Evolutionary conservation across 2,888 invertebrate genomes (phyloP).

Genomic region (Geophilus truncorum): DNA sequence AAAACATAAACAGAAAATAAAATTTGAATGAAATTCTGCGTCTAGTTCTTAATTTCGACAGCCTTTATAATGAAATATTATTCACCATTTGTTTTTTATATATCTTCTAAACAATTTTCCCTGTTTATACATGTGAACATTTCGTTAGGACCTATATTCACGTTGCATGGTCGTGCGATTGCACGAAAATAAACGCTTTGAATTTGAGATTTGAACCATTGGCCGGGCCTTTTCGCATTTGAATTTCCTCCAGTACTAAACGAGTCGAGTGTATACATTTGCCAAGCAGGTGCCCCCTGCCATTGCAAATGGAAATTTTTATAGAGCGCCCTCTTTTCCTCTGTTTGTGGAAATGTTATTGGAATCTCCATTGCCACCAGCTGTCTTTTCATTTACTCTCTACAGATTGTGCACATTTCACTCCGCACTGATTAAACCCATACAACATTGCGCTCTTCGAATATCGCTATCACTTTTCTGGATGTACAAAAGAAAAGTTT

Average conservation of each 20-base stretch:
- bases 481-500: constrained; percentile 6
- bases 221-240: neutral
- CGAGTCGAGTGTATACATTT: constrained; percentile 20
- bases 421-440: constrained; percentile 16
- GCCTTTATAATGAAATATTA: too few relatives aligned
- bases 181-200: neutral
- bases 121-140: too few relatives aligned
- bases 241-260: neutral
- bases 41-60: too few relatives aligned
- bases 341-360: constrained; percentile 20
- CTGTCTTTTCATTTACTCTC: constrained; percentile 20
- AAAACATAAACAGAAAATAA: too few relatives aligned
- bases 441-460: neutral
- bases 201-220: constrained; percentile 10
- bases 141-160: too few relatives aligned
- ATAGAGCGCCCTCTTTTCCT: constrained; percentile 8
- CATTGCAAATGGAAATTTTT: constrained; percentile 20
- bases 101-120: too few relatives aligned
- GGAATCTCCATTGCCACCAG: constrained; percentile 20
- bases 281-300: constrained; percentile 16
- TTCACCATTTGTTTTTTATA: neutral
- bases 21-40: too few relatives aligned
- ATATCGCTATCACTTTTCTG: constrained; percentile 15
- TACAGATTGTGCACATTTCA: constrained; percentile 5
- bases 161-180: neutral